These are phyloP conservation scores for Aleiodes sp. DNA, from an alignment of 1,140 invertebrate genomes.

Conservation along the genomic window DNA sequence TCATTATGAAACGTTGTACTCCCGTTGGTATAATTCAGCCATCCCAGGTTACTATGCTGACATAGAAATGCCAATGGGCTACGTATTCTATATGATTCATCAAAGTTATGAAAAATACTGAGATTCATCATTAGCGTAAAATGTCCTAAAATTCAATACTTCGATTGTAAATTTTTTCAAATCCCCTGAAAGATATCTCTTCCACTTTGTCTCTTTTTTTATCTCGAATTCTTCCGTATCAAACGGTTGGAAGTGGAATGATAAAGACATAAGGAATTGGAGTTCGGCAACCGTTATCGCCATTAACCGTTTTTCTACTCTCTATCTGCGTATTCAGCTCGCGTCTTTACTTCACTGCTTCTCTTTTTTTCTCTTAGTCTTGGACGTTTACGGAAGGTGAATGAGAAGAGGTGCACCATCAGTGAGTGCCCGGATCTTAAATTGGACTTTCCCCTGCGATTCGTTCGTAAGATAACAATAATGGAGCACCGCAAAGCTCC, in stretches of 20 bases:
- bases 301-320: conserved; percentile 3
- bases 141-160: no score
- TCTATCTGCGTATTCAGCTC: conserved; percentile 23
- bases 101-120: neutral
- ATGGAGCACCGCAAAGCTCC: conserved; percentile 27
- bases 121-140: neutral
- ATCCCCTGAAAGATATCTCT: no score
- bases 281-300: conserved; percentile 17
- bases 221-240: no score
- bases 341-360: conserved; percentile 10
- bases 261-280: neutral
- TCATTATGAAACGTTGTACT: conserved; percentile 56
- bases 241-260: neutral
- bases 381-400: conserved; percentile 21
- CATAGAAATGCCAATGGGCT: neutral
- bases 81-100: conserved; percentile 19
- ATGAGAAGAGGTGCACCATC: conserved; percentile 19
- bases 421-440: conserved; percentile 15
- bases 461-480: conserved; percentile 38
- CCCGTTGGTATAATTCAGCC: conserved; percentile 45
- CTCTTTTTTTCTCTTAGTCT: conserved; percentile 1
- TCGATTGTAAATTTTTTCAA: no score
- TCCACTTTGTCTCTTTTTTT: no score
- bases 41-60: conserved; percentile 5
- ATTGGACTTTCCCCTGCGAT: conserved; percentile 34